Evolutionary conservation across 2,888 invertebrate genomes (phyloP), one percentile per base, ranked within the genome.

Genomic region (Microplitis manilae): DNA sequence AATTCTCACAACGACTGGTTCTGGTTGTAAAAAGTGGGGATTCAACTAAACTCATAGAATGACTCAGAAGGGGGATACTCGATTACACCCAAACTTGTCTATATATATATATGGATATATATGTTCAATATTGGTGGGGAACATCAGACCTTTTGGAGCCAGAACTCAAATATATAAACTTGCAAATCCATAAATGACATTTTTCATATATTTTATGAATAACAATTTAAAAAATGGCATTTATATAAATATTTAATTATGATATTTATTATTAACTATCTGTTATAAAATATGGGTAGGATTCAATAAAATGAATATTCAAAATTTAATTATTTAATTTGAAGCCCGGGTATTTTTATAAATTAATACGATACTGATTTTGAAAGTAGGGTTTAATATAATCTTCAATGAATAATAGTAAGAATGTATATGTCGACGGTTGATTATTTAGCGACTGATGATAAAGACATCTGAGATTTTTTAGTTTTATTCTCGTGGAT

Each of bases 61-160:
- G 71, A 72, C 40, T 72, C 76, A 72, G 76, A 72, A 50, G 61
- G 67, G 76, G 71, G 50, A 39, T 15, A 65, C 38, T 65, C 68
- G 65, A 68, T 71, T 67, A 60, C 67, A 59, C 50, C 67, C 59
- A 61, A 61, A 71, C 71, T 71, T 38, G 71, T 71, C 38, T 13
- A 30, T 30, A 65, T 30, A 65, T 20, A 50, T 50, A 13, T 50
- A 50, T 50, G 50, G 50, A 8, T 50, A 50, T 50, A 50, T 50
- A 50, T 59, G 70, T 59, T 38, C 7, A 38, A 68, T 17, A 60
- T n/a, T 71, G 68, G 76, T 62, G 76, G 73, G 68, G 68, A 61
- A 20, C 65, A 9, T 65, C 62, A 77, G 61, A 73, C 68, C 76
- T 41, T 77, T 76, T 73, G 76, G 68, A 77, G 73, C 75, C 68